Percentiles rank a stretch among this genome's conserved stretches.
These are phyloP conservation scores for Lasioglossum figueresi DNA, from an alignment of 2,888 invertebrate genomes.

Conservation along the genomic window DNA sequence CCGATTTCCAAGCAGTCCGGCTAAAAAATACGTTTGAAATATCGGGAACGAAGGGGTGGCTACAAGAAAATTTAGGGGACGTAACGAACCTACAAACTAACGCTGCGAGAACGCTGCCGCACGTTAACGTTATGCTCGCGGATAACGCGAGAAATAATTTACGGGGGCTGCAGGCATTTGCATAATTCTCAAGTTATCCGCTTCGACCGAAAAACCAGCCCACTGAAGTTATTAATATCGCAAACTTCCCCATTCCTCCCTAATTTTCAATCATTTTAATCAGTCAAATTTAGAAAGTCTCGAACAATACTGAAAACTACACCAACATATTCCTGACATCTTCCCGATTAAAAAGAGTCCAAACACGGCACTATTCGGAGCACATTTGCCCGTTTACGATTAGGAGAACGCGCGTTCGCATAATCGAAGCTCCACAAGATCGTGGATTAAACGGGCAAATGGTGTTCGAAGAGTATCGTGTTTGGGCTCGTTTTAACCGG, in stretches of 20 bases:
- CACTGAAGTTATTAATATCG: neutral
- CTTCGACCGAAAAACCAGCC: neutral
- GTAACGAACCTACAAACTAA: neutral
- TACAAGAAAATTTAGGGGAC: neutral
- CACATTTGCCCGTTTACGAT: neutral
- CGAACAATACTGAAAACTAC: neutral
- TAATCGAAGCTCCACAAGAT: neutral
- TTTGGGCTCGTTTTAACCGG: neutral
- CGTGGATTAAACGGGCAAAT: neutral
- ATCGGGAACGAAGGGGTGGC: neutral
- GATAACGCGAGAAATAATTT: neutral
- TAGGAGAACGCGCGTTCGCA: no score
- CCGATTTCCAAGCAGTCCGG: slow-evolving; percentile 10
- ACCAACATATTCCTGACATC: neutral
- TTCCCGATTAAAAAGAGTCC: neutral
- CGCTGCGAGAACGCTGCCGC: neutral
- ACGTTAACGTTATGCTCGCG: neutral
- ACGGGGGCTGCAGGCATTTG: neutral
- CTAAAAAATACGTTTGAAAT: slow-evolving; percentile 5
- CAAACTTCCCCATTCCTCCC: no score
- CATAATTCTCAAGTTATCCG: neutral
- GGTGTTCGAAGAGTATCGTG: neutral
- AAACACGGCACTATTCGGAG: neutral
- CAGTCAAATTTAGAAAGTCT: neutral
- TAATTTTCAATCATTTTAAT: no score